Percentiles rank a stretch among this genome's conserved stretches.
Conservation (phyloP, 1,140 invertebrate genomes). For the Drosophila arizonae region DNA sequence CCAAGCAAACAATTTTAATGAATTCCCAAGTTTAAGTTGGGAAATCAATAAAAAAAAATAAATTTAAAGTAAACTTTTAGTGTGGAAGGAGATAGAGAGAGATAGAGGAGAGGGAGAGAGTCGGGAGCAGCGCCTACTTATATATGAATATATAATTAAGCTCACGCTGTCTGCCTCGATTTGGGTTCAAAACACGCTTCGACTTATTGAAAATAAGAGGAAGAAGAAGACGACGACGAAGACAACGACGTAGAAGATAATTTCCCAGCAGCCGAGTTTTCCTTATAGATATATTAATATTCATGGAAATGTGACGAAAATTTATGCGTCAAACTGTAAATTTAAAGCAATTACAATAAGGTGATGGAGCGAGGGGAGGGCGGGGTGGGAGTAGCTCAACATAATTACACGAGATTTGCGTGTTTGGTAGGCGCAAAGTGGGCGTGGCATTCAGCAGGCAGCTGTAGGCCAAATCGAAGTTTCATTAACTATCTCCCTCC, state of each 20-base stretch:
- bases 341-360: slow-evolving; percentile 57
- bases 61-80: too few species aligned
- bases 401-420: slow-evolving; percentile 54
- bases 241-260: background rate
- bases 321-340: slow-evolving; percentile 64
- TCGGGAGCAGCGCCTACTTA: background rate
- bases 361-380: background rate
- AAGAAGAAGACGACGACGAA: background rate
- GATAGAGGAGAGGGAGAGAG: background rate
- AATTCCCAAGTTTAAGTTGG: background rate
- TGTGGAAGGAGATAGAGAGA: too few species aligned
- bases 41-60: background rate
- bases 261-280: slow-evolving; percentile 37
- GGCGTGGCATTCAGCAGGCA: slow-evolving; percentile 20
- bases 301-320: slow-evolving; percentile 54
- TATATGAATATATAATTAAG: slow-evolving; percentile 13
- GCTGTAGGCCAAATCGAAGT: slow-evolving; percentile 7
- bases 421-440: slow-evolving; percentile 28
- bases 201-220: slow-evolving; percentile 26
- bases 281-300: slow-evolving; percentile 59
- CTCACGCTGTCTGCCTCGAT: slow-evolving; percentile 5
- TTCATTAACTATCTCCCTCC: background rate
- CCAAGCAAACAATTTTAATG: background rate
- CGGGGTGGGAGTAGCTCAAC: background rate
- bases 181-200: slow-evolving; percentile 6